A percentile compares a stretch with the other conserved stretches of the same genome.
These are phyloP conservation scores for Dermatophagoides farinae DNA, from an alignment of 1,140 invertebrate genomes.

Conservation along the genomic window DNA sequence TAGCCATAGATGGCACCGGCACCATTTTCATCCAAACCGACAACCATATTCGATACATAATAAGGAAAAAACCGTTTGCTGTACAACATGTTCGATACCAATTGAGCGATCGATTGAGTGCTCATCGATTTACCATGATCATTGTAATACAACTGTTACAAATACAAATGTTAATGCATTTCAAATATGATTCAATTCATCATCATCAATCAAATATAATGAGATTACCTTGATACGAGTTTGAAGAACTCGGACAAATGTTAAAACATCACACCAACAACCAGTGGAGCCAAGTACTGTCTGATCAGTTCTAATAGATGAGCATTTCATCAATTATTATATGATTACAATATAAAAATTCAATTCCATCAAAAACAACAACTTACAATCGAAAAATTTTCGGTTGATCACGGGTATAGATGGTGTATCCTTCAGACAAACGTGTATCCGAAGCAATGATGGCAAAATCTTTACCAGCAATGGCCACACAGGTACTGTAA, in stretches of 20 bases:
- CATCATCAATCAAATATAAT: slow-evolving; percentile 2
- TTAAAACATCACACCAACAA: slow-evolving; percentile 94
- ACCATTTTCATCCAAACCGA: slow-evolving; percentile 47
- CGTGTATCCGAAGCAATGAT: slow-evolving; percentile 78
- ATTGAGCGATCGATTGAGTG: slow-evolving; percentile 73
- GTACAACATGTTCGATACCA: slow-evolving; percentile 88
- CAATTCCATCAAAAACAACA: neutral
- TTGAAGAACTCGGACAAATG: slow-evolving; percentile 59
- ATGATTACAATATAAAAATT: neutral
- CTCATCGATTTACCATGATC: slow-evolving; percentile 85
- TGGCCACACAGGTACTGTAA: slow-evolving; percentile 54
- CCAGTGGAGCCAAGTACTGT: slow-evolving; percentile 75
- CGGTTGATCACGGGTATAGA: slow-evolving; percentile 64
- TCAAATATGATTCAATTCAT: neutral
- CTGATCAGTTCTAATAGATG: slow-evolving; percentile 35
- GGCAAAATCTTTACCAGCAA: slow-evolving; percentile 74
- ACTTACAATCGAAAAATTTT: slow-evolving; percentile 41
- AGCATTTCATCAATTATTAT: no score
- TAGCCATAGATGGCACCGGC: slow-evolving; percentile 19
- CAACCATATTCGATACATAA: slow-evolving; percentile 84
- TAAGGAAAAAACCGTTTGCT: slow-evolving; percentile 96
- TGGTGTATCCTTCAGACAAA: slow-evolving; percentile 69
- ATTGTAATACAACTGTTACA: slow-evolving; percentile 68
- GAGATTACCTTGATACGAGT: slow-evolving; percentile 52
- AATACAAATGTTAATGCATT: slow-evolving; percentile 1